Evolutionary conservation across 2,797 vertebrate species (phyloP).

Genomic region (Bovichtus diacanthus): DNA sequence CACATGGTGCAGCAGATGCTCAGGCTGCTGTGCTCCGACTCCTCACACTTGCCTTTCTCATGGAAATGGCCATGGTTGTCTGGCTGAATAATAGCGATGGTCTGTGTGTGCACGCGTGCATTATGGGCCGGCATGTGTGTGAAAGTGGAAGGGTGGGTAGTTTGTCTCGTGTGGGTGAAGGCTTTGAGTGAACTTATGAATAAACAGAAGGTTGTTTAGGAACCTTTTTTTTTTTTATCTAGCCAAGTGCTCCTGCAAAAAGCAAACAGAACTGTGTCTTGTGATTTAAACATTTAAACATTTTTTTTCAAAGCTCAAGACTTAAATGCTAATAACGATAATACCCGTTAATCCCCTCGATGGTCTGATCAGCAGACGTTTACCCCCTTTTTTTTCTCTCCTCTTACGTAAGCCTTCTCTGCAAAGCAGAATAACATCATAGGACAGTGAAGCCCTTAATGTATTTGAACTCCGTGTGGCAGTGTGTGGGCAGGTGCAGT

Average conservation of each 20-base stretch:
- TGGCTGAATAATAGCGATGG: constrained; percentile 69
- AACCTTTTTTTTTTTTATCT: neutral
- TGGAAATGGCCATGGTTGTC: constrained; percentile 80
- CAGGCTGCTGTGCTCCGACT: constrained; percentile 64
- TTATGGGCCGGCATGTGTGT: constrained; percentile 29
- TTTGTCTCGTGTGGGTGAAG: neutral
- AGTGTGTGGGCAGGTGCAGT: constrained; percentile 50
- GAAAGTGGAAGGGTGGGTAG: constrained; percentile 20
- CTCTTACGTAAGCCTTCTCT: neutral
- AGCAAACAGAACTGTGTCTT: neutral
- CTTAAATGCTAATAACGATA: neutral
- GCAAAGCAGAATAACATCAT: neutral
- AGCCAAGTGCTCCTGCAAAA: neutral
- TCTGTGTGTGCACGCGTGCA: constrained; percentile 44
- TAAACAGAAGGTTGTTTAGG: constrained; percentile 34
- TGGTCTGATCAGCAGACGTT: constrained; percentile 32
- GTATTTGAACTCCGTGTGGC: neutral
- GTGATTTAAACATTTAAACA: no score
- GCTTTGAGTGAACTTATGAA: constrained; percentile 27
- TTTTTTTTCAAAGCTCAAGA: neutral
- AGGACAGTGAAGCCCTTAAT: constrained; percentile 9
- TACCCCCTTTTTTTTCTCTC: neutral
- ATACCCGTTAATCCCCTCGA: neutral
- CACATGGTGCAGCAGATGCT: constrained; percentile 82
- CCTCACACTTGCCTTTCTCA: constrained; percentile 75